Evolutionary conservation across 2,888 invertebrate genomes (phyloP).

Genomic region (Drosophila kambysellisi): DNA sequence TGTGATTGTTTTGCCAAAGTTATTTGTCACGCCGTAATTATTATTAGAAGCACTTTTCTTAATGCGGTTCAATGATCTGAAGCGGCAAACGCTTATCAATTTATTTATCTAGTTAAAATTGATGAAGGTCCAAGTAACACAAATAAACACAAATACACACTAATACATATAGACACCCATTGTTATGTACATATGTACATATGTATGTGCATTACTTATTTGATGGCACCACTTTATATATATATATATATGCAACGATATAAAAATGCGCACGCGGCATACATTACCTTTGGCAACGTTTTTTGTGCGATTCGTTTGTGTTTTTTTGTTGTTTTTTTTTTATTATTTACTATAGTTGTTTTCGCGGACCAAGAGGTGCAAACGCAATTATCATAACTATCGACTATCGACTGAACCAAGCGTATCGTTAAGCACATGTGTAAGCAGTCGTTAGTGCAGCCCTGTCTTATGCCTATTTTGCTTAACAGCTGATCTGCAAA

Average conservation of each 20-base stretch:
- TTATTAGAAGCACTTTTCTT: conserved; percentile 33
- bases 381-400: conserved; percentile 20
- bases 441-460: conserved; percentile 1
- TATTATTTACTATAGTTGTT: conserved; percentile 47
- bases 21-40: conserved; percentile 21
- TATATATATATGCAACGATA: background rate
- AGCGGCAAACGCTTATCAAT: background rate
- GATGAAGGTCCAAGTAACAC: background rate
- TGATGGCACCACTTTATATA: background rate
- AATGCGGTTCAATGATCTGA: conserved; percentile 40
- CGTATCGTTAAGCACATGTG: conserved; percentile 15
- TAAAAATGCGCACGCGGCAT: conserved; percentile 3
- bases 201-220: background rate
- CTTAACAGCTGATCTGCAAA: conserved; percentile 20
- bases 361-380: conserved; percentile 33
- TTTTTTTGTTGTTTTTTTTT: conserved; percentile 32
- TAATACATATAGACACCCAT: background rate
- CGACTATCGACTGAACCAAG: background rate
- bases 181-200: background rate
- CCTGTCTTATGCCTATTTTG: conserved; percentile 28
- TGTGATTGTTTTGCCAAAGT: conserved; percentile 36
- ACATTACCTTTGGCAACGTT: conserved; percentile 69
- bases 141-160: background rate
- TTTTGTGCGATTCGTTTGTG: conserved; percentile 42
- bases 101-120: conserved; percentile 21